Base-by-base conservation (phyloP, 2,113 vertebrate genomes). In the Indri indri region DNA sequence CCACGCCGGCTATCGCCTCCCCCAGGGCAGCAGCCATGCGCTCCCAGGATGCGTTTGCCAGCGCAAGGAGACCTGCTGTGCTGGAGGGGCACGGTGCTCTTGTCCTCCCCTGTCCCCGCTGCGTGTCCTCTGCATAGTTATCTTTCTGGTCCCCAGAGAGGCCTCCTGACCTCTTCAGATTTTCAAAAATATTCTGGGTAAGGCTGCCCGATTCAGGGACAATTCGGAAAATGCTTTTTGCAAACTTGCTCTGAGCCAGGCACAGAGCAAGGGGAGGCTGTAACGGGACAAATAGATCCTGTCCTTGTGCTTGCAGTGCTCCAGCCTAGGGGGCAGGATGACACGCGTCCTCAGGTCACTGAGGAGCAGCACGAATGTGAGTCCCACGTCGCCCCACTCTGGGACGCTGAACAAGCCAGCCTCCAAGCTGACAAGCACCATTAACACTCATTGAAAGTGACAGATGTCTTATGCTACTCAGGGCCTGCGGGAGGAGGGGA, bases 61-160 rank as follows among this genome's bases (percentile, higher is more conserved):
- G 17, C 5, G 65, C 20, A 8, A 2, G 6, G 16, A 17, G 37
- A 25, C 71, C 0, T 6, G 45, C 37, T 54, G 9, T 7, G 14
- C 13, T 4, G 37, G 16, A 27, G 34, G 0, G 1, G 22, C 2
- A 0, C 32, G 25, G 25, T 4, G 40, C 30, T 16, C 34, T 30
- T 42, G 34, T 12, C 18, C 2, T 10, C 23, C 50, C 1, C 0
- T 3, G 14, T 4, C 27, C 5, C 42, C 27, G 27, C 13, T 73
- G 37, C 2, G 17, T 8, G 2, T 16, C 63, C 61, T 90, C 40
- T 61, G 61, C 5, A 9, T 0, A 0, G 13, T 14, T 6, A 37
- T 30, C 47, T 37, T 17, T 0, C 0, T 52, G 11, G 50, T 68
- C 23, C 32, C 47, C 17, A 30, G 0, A 30, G 37, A 10, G 25